Evolutionary conservation across 2,797 vertebrate species (phyloP), one percentile per base, ranked within the genome.

Genomic region (Sternotherus odoratus): DNA sequence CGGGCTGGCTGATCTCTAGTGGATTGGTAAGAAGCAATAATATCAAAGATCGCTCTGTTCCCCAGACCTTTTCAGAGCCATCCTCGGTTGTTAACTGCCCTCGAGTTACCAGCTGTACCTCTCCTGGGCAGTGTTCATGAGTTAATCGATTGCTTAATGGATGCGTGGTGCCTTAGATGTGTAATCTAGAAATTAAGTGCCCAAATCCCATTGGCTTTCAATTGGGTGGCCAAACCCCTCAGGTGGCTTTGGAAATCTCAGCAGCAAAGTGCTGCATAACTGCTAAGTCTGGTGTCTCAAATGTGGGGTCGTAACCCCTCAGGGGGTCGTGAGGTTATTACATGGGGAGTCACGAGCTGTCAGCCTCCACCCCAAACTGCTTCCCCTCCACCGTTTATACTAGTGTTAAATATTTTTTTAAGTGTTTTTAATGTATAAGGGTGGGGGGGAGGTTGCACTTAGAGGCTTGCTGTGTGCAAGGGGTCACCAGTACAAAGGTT

Each of bases 181-280:
- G 5, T 39, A 2, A 36, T 21, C 36, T 23, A 69, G 66, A 39
- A 69, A 9, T 39, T n/a, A 33, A 33, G 57, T 60, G 30, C 57
- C 57, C 77, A 46, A 78, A 7, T 66, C 63, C 13, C 0, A 0
- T 0, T 0, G 77, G 50, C 13, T 86, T 89, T 69, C 4, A 33
- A 63, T 1, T 1, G 28, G 19, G 4, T 12, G 16, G 49, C 69
- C 16, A 53, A 2, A 86, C 17, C 86, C 69, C 82, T 74, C 30
- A 1, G 0, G 5, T 0, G 13, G 23, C 57, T 30, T 43, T 49
- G 23, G 5, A 80, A 48, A 1, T 57, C 57, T 1, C 43, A 16
- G 21, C 6, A 4, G 1, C 0, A 0, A 69, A 69, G 21, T 39
- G 66, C 19, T 46, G 53, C 63, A 56, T 26, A 16, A 30, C 33